These are phyloP conservation scores for Potorous gilbertii DNA, from an alignment of 2,797 vertebrate genomes.

Conservation along the genomic window DNA sequence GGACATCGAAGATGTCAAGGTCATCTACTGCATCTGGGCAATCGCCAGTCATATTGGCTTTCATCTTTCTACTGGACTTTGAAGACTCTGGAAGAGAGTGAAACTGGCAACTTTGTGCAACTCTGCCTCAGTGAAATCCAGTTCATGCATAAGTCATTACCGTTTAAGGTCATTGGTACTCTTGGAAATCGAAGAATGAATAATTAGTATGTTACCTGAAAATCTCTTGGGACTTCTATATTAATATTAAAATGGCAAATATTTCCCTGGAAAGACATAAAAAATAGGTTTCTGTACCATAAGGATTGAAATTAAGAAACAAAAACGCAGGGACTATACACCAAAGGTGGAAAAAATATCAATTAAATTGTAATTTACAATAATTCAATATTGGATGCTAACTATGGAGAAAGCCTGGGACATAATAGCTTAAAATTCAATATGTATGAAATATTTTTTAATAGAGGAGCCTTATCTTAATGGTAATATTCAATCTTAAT, in stretches of 20 bases:
- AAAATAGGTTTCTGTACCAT: neutral
- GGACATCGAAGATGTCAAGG: neutral
- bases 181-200: neutral
- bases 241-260: constrained; percentile 11
- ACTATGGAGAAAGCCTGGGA: neutral
- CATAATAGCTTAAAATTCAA: constrained; percentile 17
- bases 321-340: neutral
- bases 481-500: constrained; percentile 22
- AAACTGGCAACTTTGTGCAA: neutral
- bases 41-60: neutral
- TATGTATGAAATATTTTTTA: constrained; percentile 26
- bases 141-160: neutral
- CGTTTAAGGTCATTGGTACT: neutral
- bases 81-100: neutral
- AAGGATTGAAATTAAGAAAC: neutral
- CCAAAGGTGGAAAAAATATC: constrained; percentile 19
- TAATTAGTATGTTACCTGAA: neutral
- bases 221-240: neutral
- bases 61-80: neutral
- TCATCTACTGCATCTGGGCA: neutral
- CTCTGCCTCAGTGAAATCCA: neutral
- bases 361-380: neutral
- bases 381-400: constrained; percentile 12
- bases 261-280: neutral
- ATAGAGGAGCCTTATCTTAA: constrained; percentile 40